Evolutionary conservation across 1,140 invertebrate genomes (phyloP), one percentile per base, ranked within the genome.

Genomic region (Trichonephila clavata): DNA sequence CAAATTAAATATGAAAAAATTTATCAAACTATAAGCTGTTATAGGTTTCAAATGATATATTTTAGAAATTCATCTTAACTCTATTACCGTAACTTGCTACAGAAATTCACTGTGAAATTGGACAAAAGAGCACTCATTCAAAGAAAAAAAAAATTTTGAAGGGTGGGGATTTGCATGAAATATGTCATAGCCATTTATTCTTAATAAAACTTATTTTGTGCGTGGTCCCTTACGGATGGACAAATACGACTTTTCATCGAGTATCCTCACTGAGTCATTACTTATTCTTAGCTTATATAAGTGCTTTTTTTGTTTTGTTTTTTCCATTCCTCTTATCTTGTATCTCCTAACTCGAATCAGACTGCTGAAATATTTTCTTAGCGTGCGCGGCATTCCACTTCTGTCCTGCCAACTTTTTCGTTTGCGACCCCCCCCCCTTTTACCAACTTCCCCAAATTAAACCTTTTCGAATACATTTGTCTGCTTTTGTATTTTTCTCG

Each of bases 221-320:
- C 10, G 32, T 20, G 50, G 20, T 27, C 88, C 88, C 88, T 20
- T 8, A 16, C 32, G n/a, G 14, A n/a, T 43, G 21, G 39, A 83
- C 24, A 81, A 63, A 61, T 24, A 39, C 88, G 59, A 18, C 43
- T 83, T 90, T 90, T 90, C 89, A 90, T 90, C 89, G 89, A 90
- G 83, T 90, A 90, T 83, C 89, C 61, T 27, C 57, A 13, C 89
- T 8, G 27, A 63, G 77, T 90, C 89, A 90, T 90, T 90, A 90
- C 68, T 90, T 90, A 90, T 90, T 90, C 59, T 57, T 61, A 61
- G 77, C 59, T 83, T 83, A 90, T 90, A 59, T 50, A 81, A 80
- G 68, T n/a, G 39, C 81, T 27, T 81, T 60, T 90, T 77, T 90
- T n/a, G 1, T 61, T 4, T 83, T 39, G 0, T 39, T 39, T 24